These are phyloP conservation scores for Drosophila greeni DNA, from an alignment of 2,888 invertebrate genomes.

Conservation along the genomic window DNA sequence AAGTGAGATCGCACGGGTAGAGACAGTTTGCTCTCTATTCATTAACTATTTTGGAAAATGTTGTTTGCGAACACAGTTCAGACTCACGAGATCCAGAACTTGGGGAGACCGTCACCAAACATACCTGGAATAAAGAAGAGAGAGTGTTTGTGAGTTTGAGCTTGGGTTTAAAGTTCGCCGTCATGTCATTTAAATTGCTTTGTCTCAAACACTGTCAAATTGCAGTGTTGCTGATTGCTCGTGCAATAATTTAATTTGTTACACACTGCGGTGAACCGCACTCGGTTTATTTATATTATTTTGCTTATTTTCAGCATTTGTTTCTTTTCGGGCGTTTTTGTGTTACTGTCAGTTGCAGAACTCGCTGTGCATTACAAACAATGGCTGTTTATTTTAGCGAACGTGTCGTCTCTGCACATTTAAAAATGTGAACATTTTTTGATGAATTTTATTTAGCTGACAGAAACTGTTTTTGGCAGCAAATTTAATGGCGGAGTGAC, in stretches of 20 bases:
- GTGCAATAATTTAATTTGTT: constrained; percentile 61
- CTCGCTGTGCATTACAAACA: constrained; percentile 31
- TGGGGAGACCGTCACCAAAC: constrained; percentile 2
- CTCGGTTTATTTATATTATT: constrained; percentile 32
- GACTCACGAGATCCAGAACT: constrained; percentile 1
- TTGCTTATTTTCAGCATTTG: constrained; percentile 32
- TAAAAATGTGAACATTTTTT: constrained; percentile 25
- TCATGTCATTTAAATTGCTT: constrained; percentile 8
- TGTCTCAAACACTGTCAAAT: constrained; percentile 10
- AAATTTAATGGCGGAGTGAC: constrained; percentile 16
- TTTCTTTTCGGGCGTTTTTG: constrained; percentile 33
- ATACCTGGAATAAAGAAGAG: constrained; percentile 19
- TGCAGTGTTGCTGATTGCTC: constrained; percentile 24
- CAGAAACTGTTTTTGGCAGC: constrained; percentile 38
- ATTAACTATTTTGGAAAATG: constrained; percentile 22
- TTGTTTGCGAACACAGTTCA: not conserved
- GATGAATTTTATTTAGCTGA: constrained; percentile 25
- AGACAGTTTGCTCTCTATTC: constrained; percentile 9
- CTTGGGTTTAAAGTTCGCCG: not conserved
- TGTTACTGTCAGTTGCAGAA: constrained; percentile 59
- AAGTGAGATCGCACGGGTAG: constrained; percentile 22
- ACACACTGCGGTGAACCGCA: constrained; percentile 63
- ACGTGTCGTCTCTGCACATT: constrained; percentile 20
- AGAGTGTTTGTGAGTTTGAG: constrained; percentile 1
- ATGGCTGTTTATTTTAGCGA: constrained; percentile 30